Evolutionary conservation across 2,888 invertebrate species (phyloP), one percentile per base, ranked within the genome.

Genomic region (Nemoura dubitans): DNA sequence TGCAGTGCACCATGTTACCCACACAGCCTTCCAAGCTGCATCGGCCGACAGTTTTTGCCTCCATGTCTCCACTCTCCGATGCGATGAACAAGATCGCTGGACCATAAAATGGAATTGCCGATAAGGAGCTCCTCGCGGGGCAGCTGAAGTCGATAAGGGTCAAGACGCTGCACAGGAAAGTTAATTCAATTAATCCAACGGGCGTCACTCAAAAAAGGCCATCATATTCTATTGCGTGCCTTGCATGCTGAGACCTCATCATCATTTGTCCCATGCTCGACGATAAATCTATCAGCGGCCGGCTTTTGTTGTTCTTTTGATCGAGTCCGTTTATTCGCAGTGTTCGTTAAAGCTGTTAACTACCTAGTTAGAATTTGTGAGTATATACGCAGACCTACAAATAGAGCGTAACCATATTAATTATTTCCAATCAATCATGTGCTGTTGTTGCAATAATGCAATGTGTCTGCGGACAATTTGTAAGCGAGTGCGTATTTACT

Each of bases 241-340:
- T 59, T 59, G 59, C 59, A 59, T 59, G 59, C 59, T 59, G 59
- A 59, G 59, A 21, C 59, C 59, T 59, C 59, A 59, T 59, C 59
- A 59, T 59, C 59, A 59, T 59, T 59, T 59, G 59, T 59, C 59
- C 59, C 59, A 7, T 59, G 14, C 59, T 21, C 1, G 21, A 3
- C 59, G 59, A 59, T 59, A 59, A 59, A 59, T 59, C 59, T 59
- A 59, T 59, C 59, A 59, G 59, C 59, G 59, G 59, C 14, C 59
- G 59, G 59, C 59, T 3, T 59, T 59, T 59, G 16, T 59, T 59
- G 16, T 59, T 21, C 36, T 21, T 59, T 59, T 59, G 59, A 59
- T 59, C 14, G 59, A 59, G 59, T 16, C 6, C 59, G 21, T 59
- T 59, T 59, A 1, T 59, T 59, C 14, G 16, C 16, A 59, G 59